These are phyloP conservation scores for Acleris sparsana DNA, from an alignment of 2,888 invertebrate species.

Conservation along the genomic window DNA sequence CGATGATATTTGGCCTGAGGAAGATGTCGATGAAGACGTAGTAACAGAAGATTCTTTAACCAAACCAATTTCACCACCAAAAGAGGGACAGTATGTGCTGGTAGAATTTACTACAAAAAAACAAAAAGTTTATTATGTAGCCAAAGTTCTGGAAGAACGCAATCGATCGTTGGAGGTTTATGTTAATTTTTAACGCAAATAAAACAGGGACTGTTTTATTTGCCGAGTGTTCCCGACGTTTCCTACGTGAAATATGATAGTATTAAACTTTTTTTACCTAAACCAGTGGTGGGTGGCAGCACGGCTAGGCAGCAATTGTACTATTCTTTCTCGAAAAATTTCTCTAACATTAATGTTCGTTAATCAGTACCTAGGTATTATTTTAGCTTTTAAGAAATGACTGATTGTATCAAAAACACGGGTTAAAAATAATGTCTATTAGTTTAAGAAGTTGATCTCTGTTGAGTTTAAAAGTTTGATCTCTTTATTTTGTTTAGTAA, in stretches of 20 bases:
- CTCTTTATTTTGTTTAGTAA: too few relatives aligned
- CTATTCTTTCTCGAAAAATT: neutral
- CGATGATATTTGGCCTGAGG: neutral
- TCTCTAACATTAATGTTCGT: too few relatives aligned
- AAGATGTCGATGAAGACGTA: neutral
- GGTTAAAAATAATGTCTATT: too few relatives aligned
- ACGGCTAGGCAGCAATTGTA: neutral
- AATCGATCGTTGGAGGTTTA: neutral
- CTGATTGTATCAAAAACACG: too few relatives aligned
- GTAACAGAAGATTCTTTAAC: neutral
- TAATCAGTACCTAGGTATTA: too few relatives aligned
- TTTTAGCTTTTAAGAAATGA: too few relatives aligned
- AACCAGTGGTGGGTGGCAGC: neutral
- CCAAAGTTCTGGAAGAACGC: neutral
- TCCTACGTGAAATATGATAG: neutral
- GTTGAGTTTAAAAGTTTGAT: too few relatives aligned
- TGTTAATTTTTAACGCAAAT: neutral
- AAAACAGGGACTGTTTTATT: neutral
- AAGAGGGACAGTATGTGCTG: conserved; percentile 3
- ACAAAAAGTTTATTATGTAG: neutral
- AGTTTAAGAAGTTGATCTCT: too few relatives aligned
- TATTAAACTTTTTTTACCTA: neutral
- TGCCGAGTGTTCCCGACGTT: neutral
- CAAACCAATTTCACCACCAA: neutral
- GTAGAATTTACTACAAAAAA: neutral